Evolutionary conservation across 1,140 invertebrate genomes (phyloP), one percentile per base, ranked within the genome.

Genomic region (Whitmania pigra): DNA sequence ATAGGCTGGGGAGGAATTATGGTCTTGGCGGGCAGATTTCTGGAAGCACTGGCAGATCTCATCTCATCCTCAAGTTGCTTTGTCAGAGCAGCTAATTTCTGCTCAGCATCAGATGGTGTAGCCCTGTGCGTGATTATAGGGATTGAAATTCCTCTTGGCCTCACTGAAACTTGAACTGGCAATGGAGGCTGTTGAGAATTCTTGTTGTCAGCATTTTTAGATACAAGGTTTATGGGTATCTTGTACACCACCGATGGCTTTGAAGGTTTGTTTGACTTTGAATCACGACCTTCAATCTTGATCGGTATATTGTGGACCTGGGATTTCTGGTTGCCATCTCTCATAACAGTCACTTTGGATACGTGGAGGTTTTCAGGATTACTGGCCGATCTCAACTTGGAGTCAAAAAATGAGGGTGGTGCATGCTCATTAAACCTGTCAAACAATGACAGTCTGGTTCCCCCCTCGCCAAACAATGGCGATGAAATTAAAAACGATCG

Each of bases 131-230:
- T 63, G 20, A 63, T 63, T 22, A 63, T 63, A 18, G 57, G 57
- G 22, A 63, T 63, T 6, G 57, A 63, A 31, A 63, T 63, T 27
- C 82, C 82, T 57, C 77, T 72, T 31, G 75, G 75, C 67, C 78
- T 71, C 53, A 80, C 80, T 53, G 91, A 90, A 53, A 91, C 93
- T 20, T 94, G 88, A 29, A 36, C 49, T 54, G 43, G 55, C 29
- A 31, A 40, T 53, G 29, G 54, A 43, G 22, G 57, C 57, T 63
- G 57, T n/a, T 63, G 57, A 31, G 22, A 25, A 63, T 31, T 31
- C 29, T 22, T 63, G 22, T 63, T 22, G 1, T 63, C 22, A 31
- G 22, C 29, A 25, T 22, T 63, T 63, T 63, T 63, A n/a, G 67
- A 49, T 53, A 70, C 49, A 29, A 70, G 31, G 29, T 70, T 70